A percentile compares a stretch with the other conserved stretches of the same genome.
Evolutionary conservation across 2,113 vertebrate species (phyloP).

Genomic region (Phoxinus phoxinus): DNA sequence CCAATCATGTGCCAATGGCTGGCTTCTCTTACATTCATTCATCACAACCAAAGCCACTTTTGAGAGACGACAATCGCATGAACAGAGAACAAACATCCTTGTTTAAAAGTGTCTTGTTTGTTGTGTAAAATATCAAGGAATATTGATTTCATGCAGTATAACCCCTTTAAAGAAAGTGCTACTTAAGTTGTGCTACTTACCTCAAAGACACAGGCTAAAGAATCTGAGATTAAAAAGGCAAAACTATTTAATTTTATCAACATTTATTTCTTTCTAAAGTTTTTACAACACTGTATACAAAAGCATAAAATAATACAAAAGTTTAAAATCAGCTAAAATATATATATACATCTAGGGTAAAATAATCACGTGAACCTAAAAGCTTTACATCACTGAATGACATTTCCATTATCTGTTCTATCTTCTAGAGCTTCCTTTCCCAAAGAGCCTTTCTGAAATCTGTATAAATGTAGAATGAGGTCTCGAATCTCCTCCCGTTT

Average conservation of each 20-base stretch:
- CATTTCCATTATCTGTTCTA: constrained; percentile 45
- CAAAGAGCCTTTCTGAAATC: constrained; percentile 82
- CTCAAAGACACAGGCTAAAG: not conserved
- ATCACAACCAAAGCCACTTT: not conserved
- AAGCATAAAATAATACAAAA: constrained; percentile 46
- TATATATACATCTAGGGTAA: constrained; percentile 47
- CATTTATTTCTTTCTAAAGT: constrained; percentile 51
- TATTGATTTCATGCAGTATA: not conserved
- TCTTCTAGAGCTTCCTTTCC: constrained; percentile 37
- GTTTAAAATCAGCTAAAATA: constrained; percentile 21
- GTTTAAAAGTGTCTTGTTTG: not conserved
- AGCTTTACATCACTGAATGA: constrained; percentile 16
- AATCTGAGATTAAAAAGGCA: not conserved
- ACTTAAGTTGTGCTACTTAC: not conserved
- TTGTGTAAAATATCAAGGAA: not conserved
- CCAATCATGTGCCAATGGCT: constrained; percentile 3
- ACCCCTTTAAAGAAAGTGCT: not conserved
- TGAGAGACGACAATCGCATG: not conserved
- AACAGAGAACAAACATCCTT: not conserved
- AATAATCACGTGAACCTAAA: constrained; percentile 40
- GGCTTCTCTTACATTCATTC: not conserved
- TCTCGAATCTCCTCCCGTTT: constrained; percentile 94
- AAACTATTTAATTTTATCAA: not conserved
- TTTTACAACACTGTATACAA: constrained; percentile 43
- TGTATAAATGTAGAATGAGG: constrained; percentile 87